These are phyloP conservation scores for Heloderma charlesbogerti DNA, from an alignment of 2,113 vertebrate species.

Conservation along the genomic window DNA sequence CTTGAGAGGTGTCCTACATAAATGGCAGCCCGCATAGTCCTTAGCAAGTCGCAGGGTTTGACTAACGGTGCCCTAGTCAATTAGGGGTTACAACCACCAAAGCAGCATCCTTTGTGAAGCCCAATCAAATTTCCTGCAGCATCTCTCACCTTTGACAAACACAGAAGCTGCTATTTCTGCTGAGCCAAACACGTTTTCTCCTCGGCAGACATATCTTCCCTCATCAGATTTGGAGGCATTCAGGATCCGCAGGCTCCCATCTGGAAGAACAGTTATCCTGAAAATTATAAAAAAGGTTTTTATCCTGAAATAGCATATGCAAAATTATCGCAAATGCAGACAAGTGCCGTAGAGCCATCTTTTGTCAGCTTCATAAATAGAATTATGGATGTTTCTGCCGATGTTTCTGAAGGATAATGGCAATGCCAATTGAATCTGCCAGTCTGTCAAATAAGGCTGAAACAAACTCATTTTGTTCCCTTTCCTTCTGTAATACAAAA, in stretches of 20 bases:
- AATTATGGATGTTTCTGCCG: conserved; percentile 36
- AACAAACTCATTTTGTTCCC: conserved; percentile 52
- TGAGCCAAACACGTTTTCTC: conserved; percentile 91
- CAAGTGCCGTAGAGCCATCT: conserved; percentile 14
- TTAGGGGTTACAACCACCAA: neutral
- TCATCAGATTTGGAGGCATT: conserved; percentile 93
- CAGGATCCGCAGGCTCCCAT: conserved; percentile 89
- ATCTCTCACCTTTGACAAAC: conserved; percentile 91
- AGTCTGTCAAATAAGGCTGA: conserved; percentile 49
- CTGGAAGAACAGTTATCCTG: conserved; percentile 91
- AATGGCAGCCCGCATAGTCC: neutral
- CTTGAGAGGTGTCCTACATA: neutral
- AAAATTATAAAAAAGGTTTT: conserved; percentile 73
- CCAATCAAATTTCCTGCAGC: no score
- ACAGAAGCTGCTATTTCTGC: conserved; percentile 89
- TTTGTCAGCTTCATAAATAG: conserved; percentile 48
- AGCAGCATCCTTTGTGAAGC: neutral
- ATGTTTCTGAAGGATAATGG: conserved; percentile 22
- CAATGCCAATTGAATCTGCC: conserved; percentile 36
- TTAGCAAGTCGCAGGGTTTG: neutral
- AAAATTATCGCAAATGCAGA: conserved; percentile 30
- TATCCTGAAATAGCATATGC: conserved; percentile 27
- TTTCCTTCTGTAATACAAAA: conserved; percentile 44
- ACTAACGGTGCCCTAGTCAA: neutral
- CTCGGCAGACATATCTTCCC: conserved; percentile 89